phyloP scores from a whole-genome alignment of 2,888 invertebrate species.

The Euplexia lucipara region DNA sequence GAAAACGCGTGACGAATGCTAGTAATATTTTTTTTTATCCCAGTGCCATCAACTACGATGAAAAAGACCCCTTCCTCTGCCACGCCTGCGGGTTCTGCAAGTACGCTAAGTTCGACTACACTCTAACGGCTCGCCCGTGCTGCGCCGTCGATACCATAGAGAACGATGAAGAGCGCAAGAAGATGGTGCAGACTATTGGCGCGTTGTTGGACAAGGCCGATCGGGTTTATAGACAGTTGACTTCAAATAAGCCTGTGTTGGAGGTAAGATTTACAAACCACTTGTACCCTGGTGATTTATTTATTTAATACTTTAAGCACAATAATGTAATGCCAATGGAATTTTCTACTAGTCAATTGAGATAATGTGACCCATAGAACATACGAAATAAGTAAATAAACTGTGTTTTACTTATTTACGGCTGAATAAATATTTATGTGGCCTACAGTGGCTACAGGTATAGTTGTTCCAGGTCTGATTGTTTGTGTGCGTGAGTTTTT shows the following conservation, averaged over 20 bases:
- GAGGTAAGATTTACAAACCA: constrained; percentile 90
- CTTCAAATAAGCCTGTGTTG: constrained; percentile 96
- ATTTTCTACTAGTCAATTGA: too few species aligned
- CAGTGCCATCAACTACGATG: constrained; percentile 99
- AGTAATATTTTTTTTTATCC: background rate
- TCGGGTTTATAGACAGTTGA: constrained; percentile 97
- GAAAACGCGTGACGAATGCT: too few species aligned
- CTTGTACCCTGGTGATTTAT: too few species aligned
- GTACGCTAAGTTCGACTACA: constrained; percentile 99
- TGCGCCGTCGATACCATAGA: constrained; percentile 99
- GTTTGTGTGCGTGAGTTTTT: too few species aligned
- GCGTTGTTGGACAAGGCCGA: constrained; percentile 98
- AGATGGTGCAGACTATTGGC: constrained; percentile 98
- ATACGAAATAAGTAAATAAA: too few species aligned
- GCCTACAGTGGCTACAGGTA: too few species aligned
- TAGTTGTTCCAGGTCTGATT: too few species aligned
- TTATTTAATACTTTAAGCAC: too few species aligned
- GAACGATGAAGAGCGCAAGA: constrained; percentile 98
- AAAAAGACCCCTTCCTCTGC: constrained; percentile 99
- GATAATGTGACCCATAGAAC: too few species aligned
- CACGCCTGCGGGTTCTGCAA: constrained; percentile 99
- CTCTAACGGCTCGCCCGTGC: constrained; percentile 96
- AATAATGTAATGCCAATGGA: too few species aligned
- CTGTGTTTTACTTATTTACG: too few species aligned
- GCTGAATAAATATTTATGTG: too few species aligned